Conservation (phyloP, 2,113 vertebrate species). For the Cavia porcellus region DNA sequence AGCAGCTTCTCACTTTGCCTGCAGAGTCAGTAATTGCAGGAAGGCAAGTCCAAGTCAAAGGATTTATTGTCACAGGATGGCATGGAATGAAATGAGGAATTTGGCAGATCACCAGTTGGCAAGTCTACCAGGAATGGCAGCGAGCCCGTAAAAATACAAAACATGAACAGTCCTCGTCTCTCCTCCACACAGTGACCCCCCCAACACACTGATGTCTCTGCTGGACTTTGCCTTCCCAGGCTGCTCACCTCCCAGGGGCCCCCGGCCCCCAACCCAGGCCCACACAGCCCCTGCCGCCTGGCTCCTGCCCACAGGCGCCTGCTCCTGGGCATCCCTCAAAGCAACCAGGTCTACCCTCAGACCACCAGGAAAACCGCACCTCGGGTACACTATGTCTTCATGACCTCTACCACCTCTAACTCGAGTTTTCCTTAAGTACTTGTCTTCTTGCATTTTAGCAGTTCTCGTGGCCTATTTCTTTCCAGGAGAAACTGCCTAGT, state of each 20-base stretch:
- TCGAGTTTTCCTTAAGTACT: background rate
- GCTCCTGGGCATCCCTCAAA: background rate
- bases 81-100: background rate
- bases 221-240: background rate
- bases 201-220: background rate
- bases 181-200: background rate
- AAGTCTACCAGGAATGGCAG: background rate
- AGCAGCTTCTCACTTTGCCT: background rate
- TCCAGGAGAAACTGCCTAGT: background rate
- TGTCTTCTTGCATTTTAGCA: background rate
- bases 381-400: too few relatives aligned
- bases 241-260: too few relatives aligned
- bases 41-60: conserved; percentile 1
- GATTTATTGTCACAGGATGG: background rate
- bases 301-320: background rate
- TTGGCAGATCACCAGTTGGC: conserved; percentile 48
- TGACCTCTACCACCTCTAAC: background rate
- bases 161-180: background rate
- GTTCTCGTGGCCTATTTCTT: background rate
- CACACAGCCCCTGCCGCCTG: too few relatives aligned
- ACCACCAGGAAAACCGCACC: background rate
- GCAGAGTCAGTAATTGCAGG: background rate
- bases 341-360: background rate
- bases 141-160: background rate
- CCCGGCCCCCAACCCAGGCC: background rate